These are phyloP conservation scores for Spongilla lacustris DNA, from an alignment of 37 sponge, comb jelly and placozoan species.

Conservation along the genomic window DNA sequence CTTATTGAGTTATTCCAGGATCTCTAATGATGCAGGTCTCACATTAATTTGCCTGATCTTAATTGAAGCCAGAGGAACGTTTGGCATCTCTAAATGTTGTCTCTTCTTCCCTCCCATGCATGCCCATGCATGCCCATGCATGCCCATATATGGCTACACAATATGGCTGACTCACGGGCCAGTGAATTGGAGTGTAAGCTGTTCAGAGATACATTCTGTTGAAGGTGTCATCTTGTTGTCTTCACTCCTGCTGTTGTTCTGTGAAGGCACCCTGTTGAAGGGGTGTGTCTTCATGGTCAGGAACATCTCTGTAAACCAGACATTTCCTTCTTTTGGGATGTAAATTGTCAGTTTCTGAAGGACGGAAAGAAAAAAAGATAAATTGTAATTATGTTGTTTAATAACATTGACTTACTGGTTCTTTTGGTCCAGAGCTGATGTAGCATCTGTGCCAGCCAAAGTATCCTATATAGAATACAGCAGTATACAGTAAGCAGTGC, in stretches of 20 bases:
- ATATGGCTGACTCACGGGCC: constrained; percentile 53
- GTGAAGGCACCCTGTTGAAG: background rate
- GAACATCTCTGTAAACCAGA: constrained; percentile 32
- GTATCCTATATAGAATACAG: constrained; percentile 6
- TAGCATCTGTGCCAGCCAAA: constrained; percentile 46
- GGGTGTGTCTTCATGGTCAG: constrained; percentile 36
- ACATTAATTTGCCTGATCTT: too few species aligned
- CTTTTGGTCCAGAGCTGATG: constrained; percentile 46
- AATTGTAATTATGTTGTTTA: too few species aligned
- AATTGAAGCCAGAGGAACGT: too few species aligned
- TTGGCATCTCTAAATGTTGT: too few species aligned
- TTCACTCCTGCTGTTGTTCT: background rate
- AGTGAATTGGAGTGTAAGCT: constrained; percentile 5
- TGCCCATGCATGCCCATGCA: background rate
- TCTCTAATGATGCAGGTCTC: too few species aligned
- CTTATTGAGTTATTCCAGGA: too few species aligned
- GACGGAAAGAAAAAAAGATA: background rate
- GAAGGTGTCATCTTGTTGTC: background rate
- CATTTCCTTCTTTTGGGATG: constrained; percentile 31
- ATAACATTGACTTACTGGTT: constrained; percentile 42
- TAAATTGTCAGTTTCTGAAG: constrained; percentile 55
- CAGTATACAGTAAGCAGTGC: background rate
- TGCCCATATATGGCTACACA: too few species aligned
- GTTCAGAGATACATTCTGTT: background rate
- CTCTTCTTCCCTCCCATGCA: too few species aligned